These are phyloP conservation scores for Tenthredo distinguenda DNA, from an alignment of 2,888 invertebrate genomes.

Conservation along the genomic window DNA sequence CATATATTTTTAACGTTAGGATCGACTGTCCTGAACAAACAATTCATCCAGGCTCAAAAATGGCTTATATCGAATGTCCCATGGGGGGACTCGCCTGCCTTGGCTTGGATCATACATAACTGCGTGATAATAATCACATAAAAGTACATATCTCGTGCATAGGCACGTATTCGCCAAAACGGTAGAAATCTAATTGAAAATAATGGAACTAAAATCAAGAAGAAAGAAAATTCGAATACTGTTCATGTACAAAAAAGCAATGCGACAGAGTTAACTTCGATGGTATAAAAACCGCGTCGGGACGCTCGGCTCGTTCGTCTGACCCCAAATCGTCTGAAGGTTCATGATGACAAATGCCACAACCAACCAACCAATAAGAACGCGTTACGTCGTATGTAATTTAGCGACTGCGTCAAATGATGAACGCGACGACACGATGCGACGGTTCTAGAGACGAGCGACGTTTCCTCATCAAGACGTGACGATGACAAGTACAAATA, in stretches of 20 bases:
- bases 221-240: not conserved
- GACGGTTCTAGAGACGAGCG: conserved; percentile 14
- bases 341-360: conserved; percentile 34
- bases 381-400: conserved; percentile 13
- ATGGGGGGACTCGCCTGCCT: not conserved
- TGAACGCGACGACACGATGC: not conserved
- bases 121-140: not conserved
- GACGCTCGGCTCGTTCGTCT: not conserved
- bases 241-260: not conserved
- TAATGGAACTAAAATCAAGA: not conserved
- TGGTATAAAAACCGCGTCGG: not conserved
- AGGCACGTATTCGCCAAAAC: not conserved
- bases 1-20: conserved; percentile 6
- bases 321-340: conserved; percentile 9
- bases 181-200: not conserved
- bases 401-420: conserved; percentile 14
- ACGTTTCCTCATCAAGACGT: conserved; percentile 32
- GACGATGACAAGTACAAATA: conserved; percentile 22
- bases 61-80: not conserved
- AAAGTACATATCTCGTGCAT: not conserved
- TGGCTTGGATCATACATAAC: not conserved
- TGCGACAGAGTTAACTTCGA: not conserved
- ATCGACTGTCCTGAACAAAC: conserved; percentile 9
- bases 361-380: conserved; percentile 36
- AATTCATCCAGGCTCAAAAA: not conserved